phyloP scores from a whole-genome alignment of 2,888 invertebrate genomes.

The Caenorhabditis sp. region DNA sequence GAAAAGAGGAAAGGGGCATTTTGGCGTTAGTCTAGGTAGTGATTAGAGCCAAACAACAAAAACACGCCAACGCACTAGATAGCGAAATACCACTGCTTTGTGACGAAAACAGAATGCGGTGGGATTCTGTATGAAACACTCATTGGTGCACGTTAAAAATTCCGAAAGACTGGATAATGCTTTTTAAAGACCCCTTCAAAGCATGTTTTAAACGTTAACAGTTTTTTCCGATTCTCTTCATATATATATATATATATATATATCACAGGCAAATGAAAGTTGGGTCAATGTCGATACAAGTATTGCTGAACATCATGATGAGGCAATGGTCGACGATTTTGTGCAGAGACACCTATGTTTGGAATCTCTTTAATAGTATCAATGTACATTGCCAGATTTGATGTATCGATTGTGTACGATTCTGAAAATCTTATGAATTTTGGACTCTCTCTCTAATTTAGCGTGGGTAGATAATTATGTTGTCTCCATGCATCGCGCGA shows the following conservation, averaged over 20 bases:
- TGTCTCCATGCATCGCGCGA: neutral
- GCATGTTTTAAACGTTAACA: no score
- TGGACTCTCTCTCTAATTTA: neutral
- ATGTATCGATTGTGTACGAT: constrained; percentile 4
- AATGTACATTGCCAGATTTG: constrained; percentile 45
- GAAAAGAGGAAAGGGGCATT: neutral
- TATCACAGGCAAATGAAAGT: no score
- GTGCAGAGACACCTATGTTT: constrained; percentile 8
- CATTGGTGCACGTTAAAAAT: no score
- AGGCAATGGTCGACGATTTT: constrained; percentile 13
- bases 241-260: no score
- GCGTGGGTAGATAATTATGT: constrained; percentile 7
- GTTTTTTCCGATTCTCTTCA: no score
- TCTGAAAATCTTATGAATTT: constrained; percentile 13
- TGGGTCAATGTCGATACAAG: constrained; percentile 6
- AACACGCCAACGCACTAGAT: constrained; percentile 25
- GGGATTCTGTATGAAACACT: no score
- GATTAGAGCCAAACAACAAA: constrained; percentile 6
- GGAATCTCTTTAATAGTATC: constrained; percentile 48
- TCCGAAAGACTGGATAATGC: no score
- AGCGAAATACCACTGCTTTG: neutral
- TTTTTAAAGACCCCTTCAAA: no score
- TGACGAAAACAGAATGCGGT: neutral
- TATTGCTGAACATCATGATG: constrained; percentile 30
- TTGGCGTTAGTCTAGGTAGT: neutral